Evolutionary conservation across 2,113 vertebrate genomes (phyloP).

Genomic region (Cryptomyrus ogoouensis): DNA sequence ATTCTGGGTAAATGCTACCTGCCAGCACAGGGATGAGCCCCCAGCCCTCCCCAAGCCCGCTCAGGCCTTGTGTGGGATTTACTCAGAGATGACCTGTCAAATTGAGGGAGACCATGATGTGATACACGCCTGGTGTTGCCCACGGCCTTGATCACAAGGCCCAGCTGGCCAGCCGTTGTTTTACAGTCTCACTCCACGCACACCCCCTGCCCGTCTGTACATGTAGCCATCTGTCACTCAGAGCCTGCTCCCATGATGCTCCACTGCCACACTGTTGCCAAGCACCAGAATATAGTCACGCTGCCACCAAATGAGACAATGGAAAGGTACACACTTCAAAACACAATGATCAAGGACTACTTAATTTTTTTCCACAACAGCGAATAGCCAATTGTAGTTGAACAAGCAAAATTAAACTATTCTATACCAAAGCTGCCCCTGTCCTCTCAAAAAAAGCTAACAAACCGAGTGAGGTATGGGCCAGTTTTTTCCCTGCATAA

Average conservation of each 20-base stretch:
- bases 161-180: slow-evolving; percentile 7
- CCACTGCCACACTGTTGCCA: neutral
- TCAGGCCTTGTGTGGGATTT: neutral
- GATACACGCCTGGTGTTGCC: neutral
- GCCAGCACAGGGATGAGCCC: neutral
- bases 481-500: neutral
- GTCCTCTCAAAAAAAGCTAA: neutral
- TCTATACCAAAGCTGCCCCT: neutral
- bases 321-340: neutral
- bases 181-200: neutral
- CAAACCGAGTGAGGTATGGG: neutral
- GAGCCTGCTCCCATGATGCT: slow-evolving; percentile 5
- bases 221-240: slow-evolving; percentile 9
- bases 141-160: slow-evolving; percentile 1
- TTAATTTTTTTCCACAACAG: neutral
- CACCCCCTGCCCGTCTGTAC: neutral
- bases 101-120: neutral
- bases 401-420: neutral
- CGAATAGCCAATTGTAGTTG: neutral
- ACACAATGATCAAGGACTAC: neutral
- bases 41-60: neutral
- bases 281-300: neutral
- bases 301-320: neutral
- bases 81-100: neutral
- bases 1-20: neutral